These are phyloP conservation scores for Carterocephalus palaemon DNA, from an alignment of 2,888 invertebrate species.

Conservation along the genomic window DNA sequence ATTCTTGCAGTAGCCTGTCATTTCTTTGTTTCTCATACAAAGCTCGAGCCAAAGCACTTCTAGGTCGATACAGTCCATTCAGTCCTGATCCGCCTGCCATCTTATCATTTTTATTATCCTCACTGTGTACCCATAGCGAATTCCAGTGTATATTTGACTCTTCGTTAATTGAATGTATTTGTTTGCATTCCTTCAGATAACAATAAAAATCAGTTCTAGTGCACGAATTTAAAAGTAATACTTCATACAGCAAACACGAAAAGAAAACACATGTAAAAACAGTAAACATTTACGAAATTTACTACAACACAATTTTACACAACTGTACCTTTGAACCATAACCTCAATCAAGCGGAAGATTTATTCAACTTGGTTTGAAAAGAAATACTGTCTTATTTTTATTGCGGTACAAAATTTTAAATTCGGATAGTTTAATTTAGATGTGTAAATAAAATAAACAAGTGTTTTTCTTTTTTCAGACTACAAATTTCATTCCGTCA, in stretches of 20 bases:
- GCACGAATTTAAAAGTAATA: conserved; percentile 30
- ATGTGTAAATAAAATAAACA: conserved; percentile 6
- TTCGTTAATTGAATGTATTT: conserved; percentile 40
- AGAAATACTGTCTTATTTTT: conserved; percentile 10
- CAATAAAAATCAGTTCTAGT: conserved; percentile 46
- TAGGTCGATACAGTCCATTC: conserved; percentile 80
- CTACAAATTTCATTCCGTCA: not conserved
- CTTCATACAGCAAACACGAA: conserved; percentile 20
- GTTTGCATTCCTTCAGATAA: conserved; percentile 52
- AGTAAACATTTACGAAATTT: conserved; percentile 43
- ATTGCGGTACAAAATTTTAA: conserved; percentile 27
- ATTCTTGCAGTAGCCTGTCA: conserved; percentile 82
- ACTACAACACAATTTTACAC: conserved; percentile 11
- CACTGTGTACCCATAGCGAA: conserved; percentile 24
- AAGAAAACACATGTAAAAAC: conserved; percentile 33
- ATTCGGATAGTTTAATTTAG: conserved; percentile 34
- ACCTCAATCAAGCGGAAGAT: conserved; percentile 30
- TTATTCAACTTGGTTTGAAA: not conserved
- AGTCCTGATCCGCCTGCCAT: conserved; percentile 57
- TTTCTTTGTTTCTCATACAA: conserved; percentile 85
- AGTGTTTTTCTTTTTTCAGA: conserved; percentile 14
- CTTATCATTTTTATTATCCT: conserved; percentile 34
- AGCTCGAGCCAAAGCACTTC: conserved; percentile 84
- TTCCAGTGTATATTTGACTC: conserved; percentile 33
- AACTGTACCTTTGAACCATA: conserved; percentile 25